Conservation (phyloP, 2,888 invertebrate genomes). For the Cistogaster globosa region DNA sequence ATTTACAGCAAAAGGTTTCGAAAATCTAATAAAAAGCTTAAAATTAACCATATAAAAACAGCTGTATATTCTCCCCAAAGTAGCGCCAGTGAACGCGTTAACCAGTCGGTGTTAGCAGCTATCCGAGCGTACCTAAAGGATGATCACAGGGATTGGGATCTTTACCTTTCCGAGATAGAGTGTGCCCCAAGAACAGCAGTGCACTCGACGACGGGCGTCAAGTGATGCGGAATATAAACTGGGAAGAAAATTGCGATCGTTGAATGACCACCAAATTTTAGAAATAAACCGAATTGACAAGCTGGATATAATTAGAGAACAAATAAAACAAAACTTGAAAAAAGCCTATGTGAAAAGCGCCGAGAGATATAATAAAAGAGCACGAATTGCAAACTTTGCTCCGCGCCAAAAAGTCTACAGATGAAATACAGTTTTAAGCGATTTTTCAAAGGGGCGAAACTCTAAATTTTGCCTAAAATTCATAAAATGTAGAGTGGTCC, state of each 20-base stretch:
- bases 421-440: slow-evolving; percentile 5
- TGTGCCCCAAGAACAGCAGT: slow-evolving; percentile 12
- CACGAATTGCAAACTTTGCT: not conserved
- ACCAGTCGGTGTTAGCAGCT: slow-evolving; percentile 10
- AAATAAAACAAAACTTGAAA: not conserved
- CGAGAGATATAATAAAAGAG: slow-evolving; percentile 8
- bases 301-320: not conserved
- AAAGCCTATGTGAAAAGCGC: slow-evolving; percentile 29
- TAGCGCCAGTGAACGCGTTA: slow-evolving; percentile 11
- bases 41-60: not conserved
- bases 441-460: slow-evolving; percentile 9
- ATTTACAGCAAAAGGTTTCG: not conserved
- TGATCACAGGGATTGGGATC: too few relatives aligned
- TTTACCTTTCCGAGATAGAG: slow-evolving; percentile 9
- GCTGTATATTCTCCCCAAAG: slow-evolving; percentile 3
- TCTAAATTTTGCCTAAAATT: slow-evolving; percentile 21
- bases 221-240: slow-evolving; percentile 1
- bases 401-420: slow-evolving; percentile 28
- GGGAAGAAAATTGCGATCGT: not conserved
- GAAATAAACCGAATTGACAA: not conserved
- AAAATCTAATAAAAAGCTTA: not conserved
- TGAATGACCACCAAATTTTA: not conserved
- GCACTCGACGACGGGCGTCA: not conserved
- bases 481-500: slow-evolving; percentile 4
- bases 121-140: slow-evolving; percentile 13